Evolutionary conservation across 2,888 invertebrate genomes (phyloP).

Genomic region (Drosophila quinaria): DNA sequence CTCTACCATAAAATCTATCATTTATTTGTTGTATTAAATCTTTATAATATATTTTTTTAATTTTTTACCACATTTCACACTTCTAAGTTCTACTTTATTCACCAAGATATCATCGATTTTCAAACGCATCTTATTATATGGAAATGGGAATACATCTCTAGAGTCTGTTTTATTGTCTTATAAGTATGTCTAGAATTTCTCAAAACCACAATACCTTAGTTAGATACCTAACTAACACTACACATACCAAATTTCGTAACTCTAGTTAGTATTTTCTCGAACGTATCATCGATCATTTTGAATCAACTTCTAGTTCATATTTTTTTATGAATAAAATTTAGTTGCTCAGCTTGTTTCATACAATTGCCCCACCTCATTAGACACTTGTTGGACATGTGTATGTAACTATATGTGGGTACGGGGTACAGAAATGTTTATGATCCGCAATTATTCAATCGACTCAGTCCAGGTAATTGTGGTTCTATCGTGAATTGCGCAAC

Average conservation of each 20-base stretch:
- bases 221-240: background rate
- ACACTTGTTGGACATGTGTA: background rate
- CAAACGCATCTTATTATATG: too few relatives aligned
- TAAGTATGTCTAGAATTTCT: background rate
- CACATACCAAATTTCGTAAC: constrained; percentile 8
- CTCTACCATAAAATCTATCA: background rate
- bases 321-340: background rate
- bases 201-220: background rate
- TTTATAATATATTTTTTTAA: background rate
- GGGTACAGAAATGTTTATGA: background rate
- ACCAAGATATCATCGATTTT: background rate
- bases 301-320: background rate
- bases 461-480: constrained; percentile 12
- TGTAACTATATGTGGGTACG: background rate
- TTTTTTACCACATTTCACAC: too few relatives aligned
- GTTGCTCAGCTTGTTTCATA: background rate
- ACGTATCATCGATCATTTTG: background rate
- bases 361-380: background rate
- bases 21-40: background rate
- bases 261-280: background rate
- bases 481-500: constrained; percentile 9
- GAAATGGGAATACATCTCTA: background rate
- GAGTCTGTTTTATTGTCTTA: background rate
- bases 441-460: background rate
- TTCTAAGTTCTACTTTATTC: too few relatives aligned